Evolutionary conservation across 2,888 invertebrate genomes (phyloP), one percentile per base, ranked within the genome.

Genomic region (Lasioglossum morio): DNA sequence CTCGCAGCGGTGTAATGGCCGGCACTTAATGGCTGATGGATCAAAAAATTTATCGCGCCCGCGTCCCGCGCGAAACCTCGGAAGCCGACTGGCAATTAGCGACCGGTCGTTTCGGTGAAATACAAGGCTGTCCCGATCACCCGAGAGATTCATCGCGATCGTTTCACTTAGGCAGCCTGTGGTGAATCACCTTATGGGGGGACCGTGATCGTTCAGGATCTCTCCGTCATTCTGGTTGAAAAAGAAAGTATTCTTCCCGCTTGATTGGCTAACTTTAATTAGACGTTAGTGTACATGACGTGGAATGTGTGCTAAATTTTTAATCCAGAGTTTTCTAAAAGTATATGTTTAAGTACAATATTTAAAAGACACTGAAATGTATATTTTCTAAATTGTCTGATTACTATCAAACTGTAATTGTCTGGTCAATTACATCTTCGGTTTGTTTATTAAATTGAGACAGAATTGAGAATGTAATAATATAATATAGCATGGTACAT

Each of bases 21-120:
- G 74, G 48, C 72, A 66, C 74, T 82, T 82, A 82, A 82, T 80
- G 78, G 83, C 60, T 77, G 77, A 72, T 80, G 79, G 79, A 86
- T 80, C 77, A 86, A 83, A 87, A 83, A 87, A 86, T 87, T 87
- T 79, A 87, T 87, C 77, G 86, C 77, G 63, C 77, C 77, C 82
- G 46, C 82, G 81, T 77, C 72, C 74, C 81, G 66, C 82, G 81
- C 63, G 63, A 72, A 86, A 79, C 77, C 77, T 79, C 63, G 66
- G 72, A 70, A 57, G 69, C 66, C 86, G 78, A 30, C 74, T 40
- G 79, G 86, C 77, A 86, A 86, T 86, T 86, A 86, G 81, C 74
- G 63, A 16, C 43, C 81, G 80, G 76, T 77, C 86, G 77, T 77
- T 86, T 46, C 85, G 77, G 76, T 86, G 69, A 82, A 77, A 81